Evolutionary conservation across 2,797 vertebrate species (phyloP), one percentile per base, ranked within the genome.

Genomic region (Loris lydekkerianus): DNA sequence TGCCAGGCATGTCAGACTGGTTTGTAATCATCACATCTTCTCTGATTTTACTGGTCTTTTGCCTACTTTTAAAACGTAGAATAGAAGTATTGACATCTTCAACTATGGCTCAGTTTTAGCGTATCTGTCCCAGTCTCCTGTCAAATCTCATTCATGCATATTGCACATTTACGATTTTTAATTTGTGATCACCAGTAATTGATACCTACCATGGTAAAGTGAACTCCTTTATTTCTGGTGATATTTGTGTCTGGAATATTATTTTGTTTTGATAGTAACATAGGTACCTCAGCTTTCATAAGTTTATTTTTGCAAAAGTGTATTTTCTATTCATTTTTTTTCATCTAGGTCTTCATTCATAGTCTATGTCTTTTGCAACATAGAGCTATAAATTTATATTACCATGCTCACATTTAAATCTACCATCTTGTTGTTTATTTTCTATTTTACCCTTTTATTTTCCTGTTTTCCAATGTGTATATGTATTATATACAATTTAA

Each of bases 361-460:
- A 58, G 23, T 78, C 81, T 40, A 6, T 58, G 4, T 73, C 34
- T 77, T 1, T 56, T 31, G 25, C 6, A 29, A 34, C 46, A 37
- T 25, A 46, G 13, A 43, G 31, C 6, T 95, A 13, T 53, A 85
- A 85, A 88, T 78, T 75, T 49, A 90, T 92, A 94, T 88, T 67
- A 58, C 13, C 69, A n/a, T 37, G 31, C 13, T 46, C 18, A 43
- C 65, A 23, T 56, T 94, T 40, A 73, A n/a, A 53, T 56, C 29
- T 78, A 20, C 0, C 1, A 29, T 21, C 40, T 90, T 92, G 63
- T 34, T 60, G 7, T 82, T 37, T 46, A 40, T 89, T 75, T 93
- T 92, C 27, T 37, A n/a, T 46, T 86, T 69, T 18, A 69, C 7
- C 7, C 0, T 65, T 0, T 27, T 61, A 58, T 63, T 63, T 56